Base-by-base conservation (phyloP, 2,888 invertebrate species). In the Temnothorax unifasciatus region DNA sequence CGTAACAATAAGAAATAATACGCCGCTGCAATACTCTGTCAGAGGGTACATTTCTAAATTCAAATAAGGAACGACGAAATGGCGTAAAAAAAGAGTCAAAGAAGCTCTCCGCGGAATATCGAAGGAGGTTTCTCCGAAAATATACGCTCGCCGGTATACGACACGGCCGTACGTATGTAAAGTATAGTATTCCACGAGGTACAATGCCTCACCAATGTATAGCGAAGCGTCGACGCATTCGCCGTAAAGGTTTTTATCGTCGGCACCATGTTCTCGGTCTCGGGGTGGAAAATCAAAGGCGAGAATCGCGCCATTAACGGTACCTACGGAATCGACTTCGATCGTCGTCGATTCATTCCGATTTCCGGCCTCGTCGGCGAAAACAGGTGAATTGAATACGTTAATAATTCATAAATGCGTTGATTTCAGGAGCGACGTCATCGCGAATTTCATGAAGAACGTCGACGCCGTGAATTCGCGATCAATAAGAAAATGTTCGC, bases 341-440 rank as follows among this genome's bases (percentile, higher is more conserved):
- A 59, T 38, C 59, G 57, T 57, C 44, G 21, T 73, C 47, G 25
- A 79, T 81, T 81, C 79, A 73, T 71, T 38, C 57, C n/a, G 25
- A 68, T 54, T 77, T 44, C 63, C 77, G 52, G 44, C 61, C 63
- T 47, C 76, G 69, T 25, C 47, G 61, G 41, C 41, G 76, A 82
- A 50, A 76, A 76, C 63, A 61, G 54, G 63, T 5, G 63, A 63
- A 73, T 77, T 64, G 77, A 77, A 52, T 77, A 76, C 77, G 82
- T 82, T 82, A 82, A 82, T 82, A 76, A 82, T 76, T 76, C 82
- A 82, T 82, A 82, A 76, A 82, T 52, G 74, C 57, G 57, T 64
- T 82, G 63, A 82, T 77, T 82, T 76, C 52, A 29, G 13, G 25
- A 41, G 44, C 29, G 38, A 47, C 21, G 69, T 69, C 79, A 47